Evolutionary conservation across 2,888 invertebrate genomes (phyloP), one percentile per base, ranked within the genome.

Genomic region (Crematogaster levior): DNA sequence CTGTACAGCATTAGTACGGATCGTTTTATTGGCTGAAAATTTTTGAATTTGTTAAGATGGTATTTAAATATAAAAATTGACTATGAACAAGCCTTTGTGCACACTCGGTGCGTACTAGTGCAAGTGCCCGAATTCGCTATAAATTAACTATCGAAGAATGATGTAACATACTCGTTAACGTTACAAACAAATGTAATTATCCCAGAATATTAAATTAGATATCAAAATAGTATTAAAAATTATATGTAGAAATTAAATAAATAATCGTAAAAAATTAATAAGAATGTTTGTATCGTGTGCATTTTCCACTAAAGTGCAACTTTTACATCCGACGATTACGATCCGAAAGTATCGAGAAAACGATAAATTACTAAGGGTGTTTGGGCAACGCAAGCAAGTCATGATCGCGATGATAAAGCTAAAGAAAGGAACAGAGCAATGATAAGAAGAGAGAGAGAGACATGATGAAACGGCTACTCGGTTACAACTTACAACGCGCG

Each of bases 401-500:
- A 4, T n/a, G 18, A 43, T 53, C 27, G 66, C 27, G 24, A 43
- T 21, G 27, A 10, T 21, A 40, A 24, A 40, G 40, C 21, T 30
- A 43, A 61, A 40, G 43, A 27, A 4, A n/a, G 27, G 3, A 18
- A 21, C 27, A 6, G 40, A 68, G 12, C 18, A 18, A 10, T 4
- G 12, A 6, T 7, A 12, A 68, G 15, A n/a, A 66, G 2, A 53
- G n/a, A 34, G 12, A 30, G n/a, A 51, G 1, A 53, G 24, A 70
- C 34, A 24, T 10, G 18, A 56, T 24, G 18, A 53, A 66, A 66
- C 40, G 37, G 37, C 27, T 27, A 51, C 15, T 34, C 10, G 27
- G 40, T 53, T 12, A 48, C 63, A 48, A 74, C 53, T n/a, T n/a
- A n/a, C n/a, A n/a, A n/a, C n/a, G 60, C 51, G 40, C 73, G 21